phyloP scores from a whole-genome alignment of 2,113 vertebrate species.

The Bucco capensis region DNA sequence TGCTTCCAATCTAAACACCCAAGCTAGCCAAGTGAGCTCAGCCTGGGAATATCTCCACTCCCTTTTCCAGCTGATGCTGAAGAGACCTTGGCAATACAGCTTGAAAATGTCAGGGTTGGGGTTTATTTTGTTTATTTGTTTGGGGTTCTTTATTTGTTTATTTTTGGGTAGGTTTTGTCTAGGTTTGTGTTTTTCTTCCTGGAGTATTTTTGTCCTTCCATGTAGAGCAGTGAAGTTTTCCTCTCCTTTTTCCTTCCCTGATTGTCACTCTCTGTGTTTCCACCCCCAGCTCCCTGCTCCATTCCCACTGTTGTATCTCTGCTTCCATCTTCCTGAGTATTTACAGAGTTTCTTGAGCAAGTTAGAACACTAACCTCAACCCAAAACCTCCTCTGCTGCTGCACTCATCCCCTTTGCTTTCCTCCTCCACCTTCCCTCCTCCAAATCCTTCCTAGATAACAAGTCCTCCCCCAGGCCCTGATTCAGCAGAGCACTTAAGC shows the following conservation, averaged over 20 bases:
- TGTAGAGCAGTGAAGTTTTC: neutral
- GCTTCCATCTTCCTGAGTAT: neutral
- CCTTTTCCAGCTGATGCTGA: neutral
- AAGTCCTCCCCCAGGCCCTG: constrained; percentile 57
- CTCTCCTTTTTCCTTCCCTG: neutral
- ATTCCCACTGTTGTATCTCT: neutral
- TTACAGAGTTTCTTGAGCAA: neutral
- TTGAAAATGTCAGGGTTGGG: neutral
- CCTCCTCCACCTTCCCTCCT: neutral
- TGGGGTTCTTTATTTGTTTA: neutral
- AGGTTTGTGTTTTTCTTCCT: no score
- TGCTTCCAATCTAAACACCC: neutral
- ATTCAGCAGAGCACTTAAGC: constrained; percentile 66
- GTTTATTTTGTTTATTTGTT: neutral
- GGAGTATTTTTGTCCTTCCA: neutral
- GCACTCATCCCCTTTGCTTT: neutral
- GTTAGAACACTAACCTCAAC: neutral
- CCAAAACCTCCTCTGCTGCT: neutral
- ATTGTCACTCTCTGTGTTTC: neutral
- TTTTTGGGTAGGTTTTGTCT: neutral
- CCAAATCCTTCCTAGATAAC: constrained; percentile 55
- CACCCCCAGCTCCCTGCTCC: neutral
- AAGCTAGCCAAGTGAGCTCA: neutral
- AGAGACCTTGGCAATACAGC: neutral
- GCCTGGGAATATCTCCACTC: neutral